Conservation (phyloP, 92 coral and sea anemone genomes). For the Hydrozoanthus gracilis region DNA sequence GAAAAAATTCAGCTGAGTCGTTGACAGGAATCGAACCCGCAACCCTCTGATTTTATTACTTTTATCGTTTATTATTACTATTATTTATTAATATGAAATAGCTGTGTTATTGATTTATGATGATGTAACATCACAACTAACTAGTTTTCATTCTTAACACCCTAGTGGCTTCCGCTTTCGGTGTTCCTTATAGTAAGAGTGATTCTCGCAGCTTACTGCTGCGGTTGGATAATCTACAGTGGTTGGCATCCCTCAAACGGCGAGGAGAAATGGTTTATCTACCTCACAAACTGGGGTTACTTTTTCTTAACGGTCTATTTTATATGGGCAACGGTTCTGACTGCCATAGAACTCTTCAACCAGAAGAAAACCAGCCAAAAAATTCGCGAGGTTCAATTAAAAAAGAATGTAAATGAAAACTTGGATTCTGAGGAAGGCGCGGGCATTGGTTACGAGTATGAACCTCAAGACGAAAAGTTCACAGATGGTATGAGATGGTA, state of each 20-base stretch:
- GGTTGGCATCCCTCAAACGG: slow-evolving; percentile 76
- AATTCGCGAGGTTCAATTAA: slow-evolving; percentile 31
- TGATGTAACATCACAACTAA: not conserved
- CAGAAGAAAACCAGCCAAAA: not conserved
- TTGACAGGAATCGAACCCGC: too few species aligned
- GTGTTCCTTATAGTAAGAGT: slow-evolving; percentile 64
- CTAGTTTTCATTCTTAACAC: not conserved
- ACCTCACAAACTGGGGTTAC: slow-evolving; percentile 92
- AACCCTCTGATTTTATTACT: too few species aligned
- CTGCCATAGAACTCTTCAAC: slow-evolving; percentile 48
- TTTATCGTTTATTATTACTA: too few species aligned
- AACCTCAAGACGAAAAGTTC: slow-evolving; percentile 16
- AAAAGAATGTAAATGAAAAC: not conserved
- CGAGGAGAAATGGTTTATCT: slow-evolving; percentile 89
- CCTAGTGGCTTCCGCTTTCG: slow-evolving; percentile 72
- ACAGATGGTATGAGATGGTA: slow-evolving; percentile 65
- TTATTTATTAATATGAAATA: too few species aligned
- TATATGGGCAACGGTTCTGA: slow-evolving; percentile 66
- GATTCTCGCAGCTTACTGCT: slow-evolving; percentile 74
- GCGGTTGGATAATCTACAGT: slow-evolving; percentile 85
- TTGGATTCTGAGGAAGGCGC: not conserved
- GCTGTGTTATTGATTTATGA: too few species aligned
- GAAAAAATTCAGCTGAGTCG: too few species aligned
- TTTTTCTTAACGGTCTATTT: slow-evolving; percentile 66
- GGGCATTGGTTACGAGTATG: slow-evolving; percentile 33